These are phyloP conservation scores for Notolepis coatsorum DNA, from an alignment of 2,797 vertebrate species.

Conservation along the genomic window DNA sequence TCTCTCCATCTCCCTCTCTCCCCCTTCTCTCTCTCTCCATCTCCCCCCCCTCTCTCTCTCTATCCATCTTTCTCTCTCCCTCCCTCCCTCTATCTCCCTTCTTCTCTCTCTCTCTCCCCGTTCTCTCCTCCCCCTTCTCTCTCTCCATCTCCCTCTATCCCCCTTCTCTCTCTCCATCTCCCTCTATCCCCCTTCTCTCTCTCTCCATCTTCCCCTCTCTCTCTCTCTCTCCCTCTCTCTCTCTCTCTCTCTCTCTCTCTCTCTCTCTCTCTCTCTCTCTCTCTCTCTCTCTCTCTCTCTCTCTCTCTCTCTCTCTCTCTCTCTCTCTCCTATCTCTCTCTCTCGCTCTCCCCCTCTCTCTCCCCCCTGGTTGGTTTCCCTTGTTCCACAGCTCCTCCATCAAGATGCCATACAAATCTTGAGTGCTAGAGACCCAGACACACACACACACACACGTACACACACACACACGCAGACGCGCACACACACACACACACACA, in stretches of 20 bases:
- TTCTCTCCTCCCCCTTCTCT: no score
- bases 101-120: background rate
- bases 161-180: background rate
- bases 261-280: background rate
- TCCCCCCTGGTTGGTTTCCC: background rate
- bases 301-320: background rate
- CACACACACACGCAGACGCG: background rate
- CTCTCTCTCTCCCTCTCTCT: background rate
- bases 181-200: background rate
- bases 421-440: background rate
- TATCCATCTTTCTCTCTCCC: no score
- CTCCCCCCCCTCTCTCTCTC: no score
- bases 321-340: background rate
- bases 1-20: no score
- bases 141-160: background rate
- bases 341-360: background rate
- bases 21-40: no score
- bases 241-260: background rate
- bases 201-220: background rate
- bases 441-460: constrained; percentile 24
- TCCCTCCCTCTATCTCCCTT: background rate
- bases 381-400: background rate
- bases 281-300: no score
- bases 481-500: constrained; percentile 13
- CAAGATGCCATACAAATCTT: no score